Evolutionary conservation across 2,797 vertebrate genomes (phyloP).

Genomic region (Channa striata): DNA sequence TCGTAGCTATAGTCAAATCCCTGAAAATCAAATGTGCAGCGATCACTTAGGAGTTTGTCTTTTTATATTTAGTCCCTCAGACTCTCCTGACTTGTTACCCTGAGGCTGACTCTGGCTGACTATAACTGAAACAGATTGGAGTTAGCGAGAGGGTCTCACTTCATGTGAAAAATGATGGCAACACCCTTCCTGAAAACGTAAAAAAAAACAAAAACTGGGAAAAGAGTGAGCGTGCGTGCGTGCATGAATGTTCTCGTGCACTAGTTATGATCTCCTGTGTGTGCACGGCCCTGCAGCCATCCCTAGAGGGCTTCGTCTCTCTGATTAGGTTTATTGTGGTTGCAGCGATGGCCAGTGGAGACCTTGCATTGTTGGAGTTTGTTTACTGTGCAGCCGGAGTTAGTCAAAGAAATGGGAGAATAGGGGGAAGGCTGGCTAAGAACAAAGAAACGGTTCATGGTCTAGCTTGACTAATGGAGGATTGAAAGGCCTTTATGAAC

Average conservation of each 20-base stretch:
- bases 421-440: constrained; percentile 50
- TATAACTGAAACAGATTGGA: constrained; percentile 36
- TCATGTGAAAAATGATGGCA: constrained; percentile 53
- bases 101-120: constrained; percentile 32
- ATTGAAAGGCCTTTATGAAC: constrained; percentile 71
- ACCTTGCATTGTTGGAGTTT: constrained; percentile 70
- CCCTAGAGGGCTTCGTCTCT: constrained; percentile 43
- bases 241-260: constrained; percentile 7
- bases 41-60: constrained; percentile 10
- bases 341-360: constrained; percentile 57
- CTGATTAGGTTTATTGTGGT: constrained; percentile 72
- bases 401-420: constrained; percentile 63
- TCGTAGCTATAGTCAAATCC: constrained; percentile 15
- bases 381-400: constrained; percentile 72
- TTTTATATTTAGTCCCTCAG: constrained; percentile 22
- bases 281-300: constrained; percentile 15
- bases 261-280: constrained; percentile 14
- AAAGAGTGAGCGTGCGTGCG: constrained; percentile 3
- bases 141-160: constrained; percentile 50
- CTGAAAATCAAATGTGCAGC: constrained; percentile 9
- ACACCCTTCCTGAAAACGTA: constrained; percentile 64
- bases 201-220: constrained; percentile 22
- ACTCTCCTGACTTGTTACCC: constrained; percentile 21
- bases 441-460: constrained; percentile 75
- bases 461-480: constrained; percentile 72